These are phyloP conservation scores for Actinostola sp. DNA, from an alignment of 92 coral and sea anemone genomes.

Conservation along the genomic window DNA sequence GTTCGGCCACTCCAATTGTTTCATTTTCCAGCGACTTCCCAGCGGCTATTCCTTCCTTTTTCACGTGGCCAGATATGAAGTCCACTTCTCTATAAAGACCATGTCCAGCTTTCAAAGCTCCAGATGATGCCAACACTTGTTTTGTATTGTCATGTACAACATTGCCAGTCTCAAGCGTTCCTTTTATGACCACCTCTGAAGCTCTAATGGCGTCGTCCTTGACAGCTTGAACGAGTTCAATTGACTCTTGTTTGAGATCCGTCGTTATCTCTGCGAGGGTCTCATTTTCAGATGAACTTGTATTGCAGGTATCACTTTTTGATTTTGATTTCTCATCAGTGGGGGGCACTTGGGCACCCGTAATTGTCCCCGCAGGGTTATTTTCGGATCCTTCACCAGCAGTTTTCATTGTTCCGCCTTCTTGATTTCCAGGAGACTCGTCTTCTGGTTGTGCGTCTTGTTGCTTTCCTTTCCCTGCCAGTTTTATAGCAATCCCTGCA, in stretches of 20 bases:
- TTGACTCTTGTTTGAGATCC: constrained; percentile 27
- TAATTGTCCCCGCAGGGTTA: neutral
- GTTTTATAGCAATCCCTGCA: constrained; percentile 60
- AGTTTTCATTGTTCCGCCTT: constrained; percentile 8
- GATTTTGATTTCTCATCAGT: constrained; percentile 26
- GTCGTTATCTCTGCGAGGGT: constrained; percentile 12
- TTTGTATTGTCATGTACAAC: constrained; percentile 22
- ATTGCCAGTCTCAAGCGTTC: constrained; percentile 11
- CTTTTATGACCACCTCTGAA: constrained; percentile 8
- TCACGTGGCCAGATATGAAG: constrained; percentile 28
- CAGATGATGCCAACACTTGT: constrained; percentile 12
- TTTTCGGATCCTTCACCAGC: neutral
- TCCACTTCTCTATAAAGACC: constrained; percentile 41
- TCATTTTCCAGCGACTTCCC: constrained; percentile 18
- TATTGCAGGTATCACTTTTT: constrained; percentile 5
- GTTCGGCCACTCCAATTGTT: constrained; percentile 4
- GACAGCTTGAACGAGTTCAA: constrained; percentile 15
- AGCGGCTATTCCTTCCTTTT: constrained; percentile 25
- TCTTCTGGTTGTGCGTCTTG: constrained; percentile 14
- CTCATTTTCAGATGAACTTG: constrained; percentile 2
- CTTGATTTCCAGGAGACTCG: neutral
- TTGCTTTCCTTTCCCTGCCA: constrained; percentile 42
- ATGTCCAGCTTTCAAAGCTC: constrained; percentile 31
- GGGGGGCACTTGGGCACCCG: constrained; percentile 36
- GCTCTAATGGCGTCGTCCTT: constrained; percentile 26